Conservation (phyloP, 2,797 vertebrate genomes). For the Brachyrhaphis roseni region DNA sequence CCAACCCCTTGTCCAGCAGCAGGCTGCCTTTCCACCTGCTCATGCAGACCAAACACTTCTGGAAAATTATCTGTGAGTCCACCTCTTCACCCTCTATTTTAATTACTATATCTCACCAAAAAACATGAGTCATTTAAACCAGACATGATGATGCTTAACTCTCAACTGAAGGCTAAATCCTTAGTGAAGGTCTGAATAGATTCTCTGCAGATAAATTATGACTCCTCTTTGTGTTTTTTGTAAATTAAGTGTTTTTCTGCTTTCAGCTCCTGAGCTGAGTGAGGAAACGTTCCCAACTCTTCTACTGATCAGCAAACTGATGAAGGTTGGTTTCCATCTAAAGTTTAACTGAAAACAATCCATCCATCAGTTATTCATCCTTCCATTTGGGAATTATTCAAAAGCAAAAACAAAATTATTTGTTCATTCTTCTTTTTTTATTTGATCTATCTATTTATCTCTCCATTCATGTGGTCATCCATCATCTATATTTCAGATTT, state of each 20-base stretch:
- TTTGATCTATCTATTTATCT: neutral
- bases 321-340: constrained; percentile 86
- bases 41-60: constrained; percentile 89
- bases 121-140: neutral
- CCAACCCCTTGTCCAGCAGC: constrained; percentile 80
- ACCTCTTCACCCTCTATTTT: neutral
- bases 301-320: constrained; percentile 91
- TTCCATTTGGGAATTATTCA: neutral
- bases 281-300: constrained; percentile 93
- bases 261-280: constrained; percentile 90
- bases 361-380: neutral
- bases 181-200: neutral
- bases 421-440: neutral
- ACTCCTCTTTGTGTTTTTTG: neutral
- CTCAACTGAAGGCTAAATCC: neutral
- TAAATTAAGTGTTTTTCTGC: constrained; percentile 21
- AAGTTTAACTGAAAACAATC: neutral
- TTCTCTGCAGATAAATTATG: neutral
- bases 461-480: neutral
- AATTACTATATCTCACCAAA: neutral
- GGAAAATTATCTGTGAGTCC: constrained; percentile 91
- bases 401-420: neutral
- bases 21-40: constrained; percentile 95
- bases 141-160: neutral
- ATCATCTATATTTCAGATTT: neutral